Conservation (phyloP, 2,888 invertebrate species). For the Hemithea aestivaria region DNA sequence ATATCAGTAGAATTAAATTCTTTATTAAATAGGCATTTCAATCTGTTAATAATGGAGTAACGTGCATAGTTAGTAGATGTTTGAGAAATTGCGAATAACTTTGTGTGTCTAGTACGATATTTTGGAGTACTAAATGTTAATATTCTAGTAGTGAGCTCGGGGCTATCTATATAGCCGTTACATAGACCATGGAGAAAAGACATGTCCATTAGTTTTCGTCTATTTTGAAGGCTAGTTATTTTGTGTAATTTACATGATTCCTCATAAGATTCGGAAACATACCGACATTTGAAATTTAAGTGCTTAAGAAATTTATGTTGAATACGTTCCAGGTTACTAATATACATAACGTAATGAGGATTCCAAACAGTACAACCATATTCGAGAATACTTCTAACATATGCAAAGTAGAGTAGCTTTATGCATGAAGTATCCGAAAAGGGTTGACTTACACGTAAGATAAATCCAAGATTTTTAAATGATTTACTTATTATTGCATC, state of each 20-base stretch:
- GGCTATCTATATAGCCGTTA: constrained; percentile 1
- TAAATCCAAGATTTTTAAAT: background rate
- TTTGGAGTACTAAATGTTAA: background rate
- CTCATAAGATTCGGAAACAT: no score
- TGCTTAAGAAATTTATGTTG: constrained; percentile 1
- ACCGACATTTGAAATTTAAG: background rate
- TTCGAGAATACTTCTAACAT: no score
- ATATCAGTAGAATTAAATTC: no score
- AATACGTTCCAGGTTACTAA: background rate
- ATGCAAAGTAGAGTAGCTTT: background rate
- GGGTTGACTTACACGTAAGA: background rate
- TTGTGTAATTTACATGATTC: no score
- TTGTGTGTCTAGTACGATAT: constrained; percentile 1
- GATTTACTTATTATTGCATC: background rate
- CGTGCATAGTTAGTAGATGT: no score
- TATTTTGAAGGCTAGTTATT: no score
- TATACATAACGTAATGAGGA: background rate
- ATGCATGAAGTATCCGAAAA: background rate
- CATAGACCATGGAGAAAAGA: constrained; percentile 1
- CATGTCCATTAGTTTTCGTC: background rate
- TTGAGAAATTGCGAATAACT: no score
- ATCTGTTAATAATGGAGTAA: no score
- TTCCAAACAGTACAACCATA: no score
- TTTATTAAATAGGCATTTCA: no score
- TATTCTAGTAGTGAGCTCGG: background rate